Evolutionary conservation across 1,140 invertebrate genomes (phyloP).

Genomic region (Drosophila triauraria): DNA sequence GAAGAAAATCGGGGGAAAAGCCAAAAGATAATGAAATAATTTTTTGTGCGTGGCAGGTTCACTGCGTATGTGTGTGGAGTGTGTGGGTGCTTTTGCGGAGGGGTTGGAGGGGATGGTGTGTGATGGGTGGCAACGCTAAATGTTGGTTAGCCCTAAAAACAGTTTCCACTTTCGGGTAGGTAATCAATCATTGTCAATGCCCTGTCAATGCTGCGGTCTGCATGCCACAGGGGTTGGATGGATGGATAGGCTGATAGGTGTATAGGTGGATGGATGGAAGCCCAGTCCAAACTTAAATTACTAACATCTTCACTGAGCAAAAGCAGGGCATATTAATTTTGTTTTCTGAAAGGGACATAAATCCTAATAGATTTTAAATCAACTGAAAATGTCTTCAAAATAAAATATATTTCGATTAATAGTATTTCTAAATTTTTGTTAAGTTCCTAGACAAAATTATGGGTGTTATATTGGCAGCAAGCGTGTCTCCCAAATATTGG

Average conservation of each 20-base stretch:
- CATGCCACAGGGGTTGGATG: slow-evolving; percentile 13
- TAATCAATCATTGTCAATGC: slow-evolving; percentile 84
- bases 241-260: slow-evolving; percentile 23
- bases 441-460: neutral
- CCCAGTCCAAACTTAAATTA: slow-evolving; percentile 62
- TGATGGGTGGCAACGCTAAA: slow-evolving; percentile 42
- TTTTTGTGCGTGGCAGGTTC: slow-evolving; percentile 47
- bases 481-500: slow-evolving; percentile 19
- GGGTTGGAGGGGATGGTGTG: slow-evolving; percentile 30
- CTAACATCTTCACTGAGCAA: slow-evolving; percentile 27
- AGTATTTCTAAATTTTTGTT: neutral
- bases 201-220: slow-evolving; percentile 75
- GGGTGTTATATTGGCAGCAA: neutral
- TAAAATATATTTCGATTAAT: too few relatives aligned
- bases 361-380: neutral
- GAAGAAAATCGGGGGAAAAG: slow-evolving; percentile 35
- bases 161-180: slow-evolving; percentile 68
- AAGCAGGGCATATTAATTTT: neutral
- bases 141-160: slow-evolving; percentile 64
- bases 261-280: slow-evolving; percentile 25
- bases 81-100: slow-evolving; percentile 23
- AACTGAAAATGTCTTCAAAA: neutral
- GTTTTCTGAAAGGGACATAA: neutral
- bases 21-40: slow-evolving; percentile 82
- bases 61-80: slow-evolving; percentile 14